These are phyloP conservation scores for Zeus faber DNA, from an alignment of 2,113 vertebrate genomes.

Conservation along the genomic window DNA sequence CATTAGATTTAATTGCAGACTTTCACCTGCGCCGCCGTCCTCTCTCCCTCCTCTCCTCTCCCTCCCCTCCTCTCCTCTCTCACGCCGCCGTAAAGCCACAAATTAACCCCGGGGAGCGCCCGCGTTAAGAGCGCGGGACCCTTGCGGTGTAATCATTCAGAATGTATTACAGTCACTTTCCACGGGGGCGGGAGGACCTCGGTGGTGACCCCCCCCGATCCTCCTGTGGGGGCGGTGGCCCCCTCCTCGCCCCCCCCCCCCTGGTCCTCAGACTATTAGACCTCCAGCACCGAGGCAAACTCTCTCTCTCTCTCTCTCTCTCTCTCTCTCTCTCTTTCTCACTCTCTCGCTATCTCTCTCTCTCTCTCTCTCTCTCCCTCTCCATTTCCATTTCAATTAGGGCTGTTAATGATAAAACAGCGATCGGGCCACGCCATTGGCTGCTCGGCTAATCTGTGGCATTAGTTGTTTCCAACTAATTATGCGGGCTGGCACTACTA, in stretches of 20 bases:
- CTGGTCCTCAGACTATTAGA: slow-evolving; percentile 31
- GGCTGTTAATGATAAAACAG: slow-evolving; percentile 47
- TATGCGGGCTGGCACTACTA: slow-evolving; percentile 37
- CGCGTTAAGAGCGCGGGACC: too few species aligned
- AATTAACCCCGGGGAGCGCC: too few species aligned
- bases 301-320: too few species aligned
- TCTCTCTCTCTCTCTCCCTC: too few species aligned
- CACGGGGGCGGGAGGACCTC: too few species aligned
- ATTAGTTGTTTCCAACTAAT: slow-evolving; percentile 57
- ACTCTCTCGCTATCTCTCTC: too few species aligned
- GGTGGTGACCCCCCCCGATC: neutral
- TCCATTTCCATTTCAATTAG: slow-evolving; percentile 64
- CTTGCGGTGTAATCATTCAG: slow-evolving; percentile 56
- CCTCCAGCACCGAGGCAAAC: too few species aligned
- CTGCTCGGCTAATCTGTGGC: slow-evolving; percentile 52
- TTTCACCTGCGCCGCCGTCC: neutral
- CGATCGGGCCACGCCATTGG: slow-evolving; percentile 52
- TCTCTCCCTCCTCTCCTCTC: too few species aligned
- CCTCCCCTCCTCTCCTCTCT: too few species aligned
- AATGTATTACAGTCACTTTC: slow-evolving; percentile 51
- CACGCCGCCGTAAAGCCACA: too few species aligned
- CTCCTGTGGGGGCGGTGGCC: slow-evolving; percentile 10
- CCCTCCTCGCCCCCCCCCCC: slow-evolving; percentile 18
- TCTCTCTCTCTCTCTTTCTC: too few species aligned
- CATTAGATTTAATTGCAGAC: slow-evolving; percentile 66